These are phyloP conservation scores for Eulemur rufifrons DNA, from an alignment of 2,113 vertebrate genomes.

Conservation along the genomic window DNA sequence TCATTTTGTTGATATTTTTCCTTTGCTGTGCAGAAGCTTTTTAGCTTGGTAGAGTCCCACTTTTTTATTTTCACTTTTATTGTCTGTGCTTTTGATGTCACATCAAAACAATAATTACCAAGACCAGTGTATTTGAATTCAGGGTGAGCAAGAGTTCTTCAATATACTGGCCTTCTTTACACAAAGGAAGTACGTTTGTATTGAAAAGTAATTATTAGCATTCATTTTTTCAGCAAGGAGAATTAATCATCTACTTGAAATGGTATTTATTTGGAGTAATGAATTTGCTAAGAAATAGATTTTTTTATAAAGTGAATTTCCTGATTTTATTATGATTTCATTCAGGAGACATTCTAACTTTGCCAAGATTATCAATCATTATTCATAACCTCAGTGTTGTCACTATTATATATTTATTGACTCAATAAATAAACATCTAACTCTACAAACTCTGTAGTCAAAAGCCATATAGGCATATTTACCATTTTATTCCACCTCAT, in stretches of 20 bases:
- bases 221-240: constrained; percentile 59
- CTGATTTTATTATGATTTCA: constrained; percentile 49
- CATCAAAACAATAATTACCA: background rate
- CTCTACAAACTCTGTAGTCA: background rate
- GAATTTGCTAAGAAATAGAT: constrained; percentile 30
- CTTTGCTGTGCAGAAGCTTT: background rate
- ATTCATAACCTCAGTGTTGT: background rate
- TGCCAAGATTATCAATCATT: constrained; percentile 16
- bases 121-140: constrained; percentile 20
- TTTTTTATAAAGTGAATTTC: background rate
- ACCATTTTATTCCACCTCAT: constrained; percentile 28
- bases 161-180: constrained; percentile 33
- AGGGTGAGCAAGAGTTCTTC: background rate
- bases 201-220: constrained; percentile 68
- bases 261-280: constrained; percentile 49
- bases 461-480: constrained; percentile 16
- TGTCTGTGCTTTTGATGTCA: background rate
- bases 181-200: constrained; percentile 18
- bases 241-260: constrained; percentile 44
- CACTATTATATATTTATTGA: constrained; percentile 33
- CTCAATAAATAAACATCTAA: background rate
- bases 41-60: background rate
- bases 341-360: background rate
- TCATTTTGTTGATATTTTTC: background rate
- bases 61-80: background rate